Conservation (phyloP, 2,888 invertebrate species). For the Ctenicera cuprea region DNA sequence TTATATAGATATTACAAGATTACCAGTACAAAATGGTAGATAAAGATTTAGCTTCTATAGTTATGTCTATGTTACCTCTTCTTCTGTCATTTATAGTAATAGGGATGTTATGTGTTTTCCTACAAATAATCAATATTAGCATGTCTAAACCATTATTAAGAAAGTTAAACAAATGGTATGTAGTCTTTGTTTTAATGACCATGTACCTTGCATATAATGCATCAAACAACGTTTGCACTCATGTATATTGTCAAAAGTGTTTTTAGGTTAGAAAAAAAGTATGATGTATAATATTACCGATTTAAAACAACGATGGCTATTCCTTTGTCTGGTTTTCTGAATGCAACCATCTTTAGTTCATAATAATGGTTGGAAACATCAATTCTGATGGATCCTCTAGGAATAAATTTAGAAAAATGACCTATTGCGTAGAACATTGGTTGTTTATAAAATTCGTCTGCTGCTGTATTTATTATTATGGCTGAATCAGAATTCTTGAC, state of each 20-base stretch:
- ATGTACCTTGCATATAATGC: no score
- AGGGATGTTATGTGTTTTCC: background rate
- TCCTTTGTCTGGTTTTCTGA: conserved; percentile 74
- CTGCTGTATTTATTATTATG: conserved; percentile 78
- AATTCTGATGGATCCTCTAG: conserved; percentile 76
- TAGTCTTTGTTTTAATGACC: no score
- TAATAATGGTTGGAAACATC: conserved; percentile 52
- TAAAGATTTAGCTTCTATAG: background rate
- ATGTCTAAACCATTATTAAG: no score
- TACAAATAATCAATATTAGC: no score
- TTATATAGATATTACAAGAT: background rate
- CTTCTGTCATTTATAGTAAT: conserved; percentile 8
- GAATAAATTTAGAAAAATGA: conserved; percentile 83
- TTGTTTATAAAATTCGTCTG: conserved; percentile 89
- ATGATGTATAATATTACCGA: no score
- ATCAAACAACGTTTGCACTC: no score
- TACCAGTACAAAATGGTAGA: conserved; percentile 7
- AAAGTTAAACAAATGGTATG: no score
- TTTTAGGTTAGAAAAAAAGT: no score
- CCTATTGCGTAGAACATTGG: conserved; percentile 91
- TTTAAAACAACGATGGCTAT: conserved; percentile 76
- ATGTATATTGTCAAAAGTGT: no score
- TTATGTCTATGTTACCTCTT: background rate
- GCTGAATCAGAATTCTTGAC: conserved; percentile 82
- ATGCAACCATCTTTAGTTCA: conserved; percentile 72